These are phyloP conservation scores for Nemapogon koenigi DNA, from an alignment of 2,888 invertebrate species.

Conservation along the genomic window DNA sequence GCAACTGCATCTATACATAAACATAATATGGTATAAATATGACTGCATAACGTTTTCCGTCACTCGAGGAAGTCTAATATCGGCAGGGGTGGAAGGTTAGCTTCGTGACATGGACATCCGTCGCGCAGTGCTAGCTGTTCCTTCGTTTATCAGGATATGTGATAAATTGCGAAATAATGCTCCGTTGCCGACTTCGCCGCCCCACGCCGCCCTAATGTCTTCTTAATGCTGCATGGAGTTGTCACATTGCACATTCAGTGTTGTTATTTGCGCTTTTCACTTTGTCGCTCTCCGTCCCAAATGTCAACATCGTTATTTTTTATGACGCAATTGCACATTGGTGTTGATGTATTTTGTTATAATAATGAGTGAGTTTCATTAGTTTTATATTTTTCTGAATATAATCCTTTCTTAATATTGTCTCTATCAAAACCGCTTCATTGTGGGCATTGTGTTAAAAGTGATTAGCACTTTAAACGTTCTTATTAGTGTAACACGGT, in stretches of 20 bases:
- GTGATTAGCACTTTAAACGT: slow-evolving; percentile 12
- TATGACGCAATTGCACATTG: too few relatives aligned
- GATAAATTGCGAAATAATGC: slow-evolving; percentile 53
- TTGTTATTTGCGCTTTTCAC: slow-evolving; percentile 31
- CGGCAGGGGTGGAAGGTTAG: neutral
- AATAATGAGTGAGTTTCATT: too few relatives aligned
- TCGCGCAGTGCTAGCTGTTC: slow-evolving; percentile 16
- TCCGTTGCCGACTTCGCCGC: slow-evolving; percentile 28
- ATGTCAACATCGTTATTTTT: too few relatives aligned
- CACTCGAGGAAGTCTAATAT: neutral
- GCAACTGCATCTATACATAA: neutral
- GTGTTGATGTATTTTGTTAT: too few relatives aligned
- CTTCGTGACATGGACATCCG: neutral
- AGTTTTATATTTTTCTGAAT: too few relatives aligned
- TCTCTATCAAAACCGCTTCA: too few relatives aligned
- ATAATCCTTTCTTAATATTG: too few relatives aligned
- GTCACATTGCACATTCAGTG: slow-evolving; percentile 51
- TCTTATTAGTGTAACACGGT: slow-evolving; percentile 25
- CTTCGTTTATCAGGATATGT: slow-evolving; percentile 32
- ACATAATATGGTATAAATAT: neutral
- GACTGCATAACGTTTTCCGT: too few relatives aligned
- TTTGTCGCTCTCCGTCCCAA: slow-evolving; percentile 22
- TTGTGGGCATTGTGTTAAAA: too few relatives aligned
- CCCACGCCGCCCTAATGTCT: slow-evolving; percentile 49
- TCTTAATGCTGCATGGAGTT: slow-evolving; percentile 58